Conservation (phyloP, 2,113 vertebrate species). For the Pluvianellus socialis region DNA sequence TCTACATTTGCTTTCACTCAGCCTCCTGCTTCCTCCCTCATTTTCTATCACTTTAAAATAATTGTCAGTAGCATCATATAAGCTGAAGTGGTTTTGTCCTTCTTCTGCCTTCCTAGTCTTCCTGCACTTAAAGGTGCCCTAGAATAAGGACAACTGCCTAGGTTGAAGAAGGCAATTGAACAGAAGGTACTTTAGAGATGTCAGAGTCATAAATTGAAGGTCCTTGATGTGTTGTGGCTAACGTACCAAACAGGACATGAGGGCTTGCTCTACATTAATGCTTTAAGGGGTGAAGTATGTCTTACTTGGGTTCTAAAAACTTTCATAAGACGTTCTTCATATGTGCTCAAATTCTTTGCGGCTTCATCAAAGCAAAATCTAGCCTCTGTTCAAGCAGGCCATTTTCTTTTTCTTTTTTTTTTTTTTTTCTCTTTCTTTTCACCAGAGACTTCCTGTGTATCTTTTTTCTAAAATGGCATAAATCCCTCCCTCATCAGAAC, state of each 20-base stretch:
- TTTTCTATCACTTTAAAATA: constrained; percentile 36
- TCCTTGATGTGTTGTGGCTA: not conserved
- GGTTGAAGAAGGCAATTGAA: not conserved
- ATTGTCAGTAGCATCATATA: not conserved
- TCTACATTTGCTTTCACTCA: constrained; percentile 59
- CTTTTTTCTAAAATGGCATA: not conserved
- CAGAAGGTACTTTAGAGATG: not conserved
- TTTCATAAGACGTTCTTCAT: not conserved
- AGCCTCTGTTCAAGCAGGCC: not conserved
- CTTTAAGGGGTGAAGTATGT: not conserved
- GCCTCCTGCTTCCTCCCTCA: not conserved
- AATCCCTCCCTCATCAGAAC: not conserved
- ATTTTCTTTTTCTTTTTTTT: not conserved
- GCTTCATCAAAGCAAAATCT: constrained; percentile 43
- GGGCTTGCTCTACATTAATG: not conserved
- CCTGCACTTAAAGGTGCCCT: not conserved
- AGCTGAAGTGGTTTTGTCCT: not conserved
- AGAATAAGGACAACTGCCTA: not conserved
- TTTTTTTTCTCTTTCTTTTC: not conserved
- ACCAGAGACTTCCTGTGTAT: not conserved
- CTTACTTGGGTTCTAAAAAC: not conserved
- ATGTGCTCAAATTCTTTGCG: not conserved
- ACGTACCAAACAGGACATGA: not conserved
- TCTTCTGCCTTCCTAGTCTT: not conserved
- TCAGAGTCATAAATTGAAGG: not conserved